Conservation (phyloP, 1,140 invertebrate genomes). For the Coptotermes formosanus region DNA sequence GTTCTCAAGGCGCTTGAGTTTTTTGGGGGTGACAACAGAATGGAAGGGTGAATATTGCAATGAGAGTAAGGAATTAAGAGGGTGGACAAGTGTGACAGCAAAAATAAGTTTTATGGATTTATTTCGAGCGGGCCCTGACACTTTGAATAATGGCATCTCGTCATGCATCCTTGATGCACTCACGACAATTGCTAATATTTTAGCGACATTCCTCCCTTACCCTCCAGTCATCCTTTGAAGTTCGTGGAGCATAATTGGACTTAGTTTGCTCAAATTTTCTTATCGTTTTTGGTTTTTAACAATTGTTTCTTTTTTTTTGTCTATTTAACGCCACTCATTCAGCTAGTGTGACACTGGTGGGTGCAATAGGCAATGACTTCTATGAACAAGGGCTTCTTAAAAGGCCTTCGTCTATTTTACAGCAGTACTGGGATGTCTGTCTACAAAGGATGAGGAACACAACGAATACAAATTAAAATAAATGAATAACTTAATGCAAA, state of each 20-base stretch:
- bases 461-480: too few relatives aligned
- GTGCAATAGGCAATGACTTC: too few relatives aligned
- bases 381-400: too few relatives aligned
- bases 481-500: too few relatives aligned
- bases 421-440: too few relatives aligned
- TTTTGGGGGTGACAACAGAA: not conserved
- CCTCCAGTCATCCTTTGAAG: not conserved
- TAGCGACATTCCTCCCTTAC: not conserved
- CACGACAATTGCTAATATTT: slow-evolving; percentile 4
- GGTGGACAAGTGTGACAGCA: slow-evolving; percentile 12
- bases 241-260: not conserved
- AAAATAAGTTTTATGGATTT: slow-evolving; percentile 20
- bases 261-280: not conserved
- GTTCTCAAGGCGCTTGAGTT: not conserved
- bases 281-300: not conserved
- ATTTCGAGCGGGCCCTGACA: not conserved
- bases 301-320: not conserved
- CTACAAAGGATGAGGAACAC: too few relatives aligned
- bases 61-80: slow-evolving; percentile 16
- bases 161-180: slow-evolving; percentile 12
- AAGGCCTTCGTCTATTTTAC: too few relatives aligned
- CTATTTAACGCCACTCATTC: not conserved
- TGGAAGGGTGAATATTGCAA: not conserved
- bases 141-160: not conserved
- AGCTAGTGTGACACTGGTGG: too few relatives aligned